phyloP scores from a whole-genome alignment of 2,797 vertebrate species.

The Acanthis flammea region DNA sequence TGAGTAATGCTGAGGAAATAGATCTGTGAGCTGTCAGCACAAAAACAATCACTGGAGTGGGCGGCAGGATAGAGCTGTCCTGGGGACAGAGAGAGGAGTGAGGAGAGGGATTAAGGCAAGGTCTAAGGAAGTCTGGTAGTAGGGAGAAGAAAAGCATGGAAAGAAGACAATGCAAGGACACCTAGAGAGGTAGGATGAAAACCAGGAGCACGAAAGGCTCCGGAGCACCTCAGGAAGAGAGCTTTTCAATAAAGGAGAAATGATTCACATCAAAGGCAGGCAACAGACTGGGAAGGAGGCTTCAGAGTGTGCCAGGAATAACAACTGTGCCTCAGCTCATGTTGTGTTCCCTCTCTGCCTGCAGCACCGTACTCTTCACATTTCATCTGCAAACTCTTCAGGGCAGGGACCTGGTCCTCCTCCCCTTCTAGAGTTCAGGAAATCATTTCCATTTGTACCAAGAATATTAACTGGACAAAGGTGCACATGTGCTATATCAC shows the following conservation, averaged over 20 bases:
- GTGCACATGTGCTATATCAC: neutral
- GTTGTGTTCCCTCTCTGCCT: neutral
- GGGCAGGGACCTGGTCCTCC: neutral
- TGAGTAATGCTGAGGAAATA: neutral
- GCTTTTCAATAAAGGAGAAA: slow-evolving; percentile 16
- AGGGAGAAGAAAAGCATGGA: neutral
- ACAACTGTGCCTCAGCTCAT: slow-evolving; percentile 13
- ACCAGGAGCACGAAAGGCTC: neutral
- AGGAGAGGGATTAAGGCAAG: neutral
- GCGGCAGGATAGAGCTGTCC: neutral
- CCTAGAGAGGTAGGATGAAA: neutral
- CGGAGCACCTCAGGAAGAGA: neutral
- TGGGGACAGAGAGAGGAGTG: neutral
- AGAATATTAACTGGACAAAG: neutral
- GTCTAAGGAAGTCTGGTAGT: neutral
- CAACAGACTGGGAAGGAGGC: slow-evolving; percentile 27
- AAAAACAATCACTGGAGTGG: neutral
- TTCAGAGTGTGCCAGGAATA: slow-evolving; percentile 43
- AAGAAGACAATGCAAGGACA: slow-evolving; percentile 2
- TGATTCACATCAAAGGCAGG: slow-evolving; percentile 39
- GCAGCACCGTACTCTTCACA: neutral
- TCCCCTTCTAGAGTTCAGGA: neutral
- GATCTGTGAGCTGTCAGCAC: neutral
- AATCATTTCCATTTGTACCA: neutral
- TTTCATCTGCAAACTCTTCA: slow-evolving; percentile 16